A percentile compares a stretch with the other conserved stretches of the same genome.
Evolutionary conservation across 2,888 invertebrate species (phyloP).

Genomic region (Dryobotodes eremita): DNA sequence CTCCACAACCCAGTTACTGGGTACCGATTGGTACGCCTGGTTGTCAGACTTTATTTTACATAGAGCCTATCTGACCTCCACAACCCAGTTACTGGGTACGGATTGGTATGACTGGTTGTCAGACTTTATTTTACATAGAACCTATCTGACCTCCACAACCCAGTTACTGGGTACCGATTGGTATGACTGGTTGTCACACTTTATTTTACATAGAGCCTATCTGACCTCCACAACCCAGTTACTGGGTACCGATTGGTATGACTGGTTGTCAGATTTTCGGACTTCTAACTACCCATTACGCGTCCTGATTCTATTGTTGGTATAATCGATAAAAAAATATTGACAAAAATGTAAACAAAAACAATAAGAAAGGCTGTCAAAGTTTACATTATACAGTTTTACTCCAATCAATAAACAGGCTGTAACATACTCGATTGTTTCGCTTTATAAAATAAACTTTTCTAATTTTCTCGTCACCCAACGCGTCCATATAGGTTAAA

Average conservation of each 20-base stretch:
- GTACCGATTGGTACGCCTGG: not conserved
- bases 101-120: not conserved
- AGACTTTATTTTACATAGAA: not conserved
- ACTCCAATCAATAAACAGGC: constrained; percentile 49
- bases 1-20: not conserved
- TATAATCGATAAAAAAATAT: not conserved
- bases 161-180: not conserved
- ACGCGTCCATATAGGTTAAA: constrained; percentile 68
- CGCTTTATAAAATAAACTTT: constrained; percentile 81
- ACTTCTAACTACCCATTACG: not conserved
- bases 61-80: not conserved
- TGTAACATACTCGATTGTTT: constrained; percentile 73
- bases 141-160: not conserved
- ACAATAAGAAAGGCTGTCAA: constrained; percentile 1
- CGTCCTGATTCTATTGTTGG: not conserved
- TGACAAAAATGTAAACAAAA: not conserved
- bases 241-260: not conserved
- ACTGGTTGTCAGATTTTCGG: too few relatives aligned
- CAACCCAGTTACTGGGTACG: not conserved
- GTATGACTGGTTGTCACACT: not conserved
- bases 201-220: not conserved
- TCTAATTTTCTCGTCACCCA: constrained; percentile 80
- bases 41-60: not conserved
- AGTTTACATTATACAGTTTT: constrained; percentile 2
- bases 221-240: not conserved